Evolutionary conservation across 2,797 vertebrate species (phyloP), one percentile per base, ranked within the genome.

Genomic region (Diglossa cyanea): DNA sequence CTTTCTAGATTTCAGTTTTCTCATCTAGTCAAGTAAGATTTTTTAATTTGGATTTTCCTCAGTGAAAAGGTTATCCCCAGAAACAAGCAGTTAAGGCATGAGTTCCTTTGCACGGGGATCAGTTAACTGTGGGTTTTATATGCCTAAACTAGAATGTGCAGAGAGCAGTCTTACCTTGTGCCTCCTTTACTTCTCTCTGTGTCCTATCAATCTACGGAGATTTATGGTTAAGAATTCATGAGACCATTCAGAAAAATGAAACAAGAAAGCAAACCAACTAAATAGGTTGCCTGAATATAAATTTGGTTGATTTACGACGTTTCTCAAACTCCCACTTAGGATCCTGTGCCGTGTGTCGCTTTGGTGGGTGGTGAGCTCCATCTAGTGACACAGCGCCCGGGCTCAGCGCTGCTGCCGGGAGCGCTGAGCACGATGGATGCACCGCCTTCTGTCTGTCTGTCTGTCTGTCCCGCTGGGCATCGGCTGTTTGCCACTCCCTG

Each of bases 291-390:
- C 72, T 45, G 93, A 68, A 58, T 75, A 51, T 51, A 86, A 82
- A 93, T 89, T 33, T 14, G 16, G 16, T 68, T 68, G 68, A 81
- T 92, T 81, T 86, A 30, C 62, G 6, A 11, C 42, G 45, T 45
- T 87, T 90, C 33, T 72, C 37, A 23, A 78, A 0, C 23, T 30
- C 35, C 55, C 30, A 16, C 39, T 21, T 33, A 2, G 1, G 66
- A 26, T 1, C 15, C 39, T 6, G 57, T 20, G 17, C 17, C 2
- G 3, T 53, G n/a, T 54, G 37, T 19, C 5, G 51, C 71, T 93
- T 68, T 25, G 28, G 55, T 53, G 31, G 88, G 62, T 65, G 45
- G 42, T 24, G 95, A 93, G 96, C 96, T 93, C 97, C 96, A 94
- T 81, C 97, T 97, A 97, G 96, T 83, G 96, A 57, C 70, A 18